These are phyloP conservation scores for Lophius americanus DNA, from an alignment of 2,797 vertebrate species.

Conservation along the genomic window DNA sequence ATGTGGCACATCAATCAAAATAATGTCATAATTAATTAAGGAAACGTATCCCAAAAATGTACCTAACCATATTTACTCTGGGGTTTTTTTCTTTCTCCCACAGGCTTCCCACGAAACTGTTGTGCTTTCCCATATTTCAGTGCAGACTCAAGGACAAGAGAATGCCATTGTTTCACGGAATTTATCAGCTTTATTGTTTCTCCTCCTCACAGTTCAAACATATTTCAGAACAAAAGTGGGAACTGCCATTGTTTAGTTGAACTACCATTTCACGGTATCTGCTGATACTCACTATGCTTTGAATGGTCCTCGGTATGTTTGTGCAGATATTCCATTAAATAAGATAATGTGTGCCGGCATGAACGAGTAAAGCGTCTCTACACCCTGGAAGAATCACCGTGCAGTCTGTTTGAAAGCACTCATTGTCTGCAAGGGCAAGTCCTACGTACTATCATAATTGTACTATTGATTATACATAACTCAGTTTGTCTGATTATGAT, in stretches of 20 bases:
- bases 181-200: constrained; percentile 63
- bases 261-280: constrained; percentile 7
- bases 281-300: not conserved
- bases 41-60: not conserved
- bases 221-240: constrained; percentile 55
- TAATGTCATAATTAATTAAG: no score
- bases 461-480: constrained; percentile 94
- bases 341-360: constrained; percentile 17
- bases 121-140: constrained; percentile 64
- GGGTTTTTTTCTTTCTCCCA: not conserved
- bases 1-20: no score
- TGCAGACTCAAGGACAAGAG: constrained; percentile 71
- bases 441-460: constrained; percentile 86
- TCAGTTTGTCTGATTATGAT: constrained; percentile 94
- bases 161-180: constrained; percentile 70
- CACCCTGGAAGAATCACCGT: constrained; percentile 46
- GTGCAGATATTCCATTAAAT: constrained; percentile 30
- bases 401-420: constrained; percentile 57
- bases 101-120: constrained; percentile 20
- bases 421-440: constrained; percentile 64
- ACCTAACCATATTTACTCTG: no score
- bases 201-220: constrained; percentile 54
- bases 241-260: constrained; percentile 47
- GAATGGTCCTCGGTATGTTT: constrained; percentile 6
- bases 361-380: constrained; percentile 35